A percentile compares a stretch with the other conserved stretches of the same genome.
Evolutionary conservation across 1,140 invertebrate genomes (phyloP).

Genomic region (Stenopsyche tienmushanensis): DNA sequence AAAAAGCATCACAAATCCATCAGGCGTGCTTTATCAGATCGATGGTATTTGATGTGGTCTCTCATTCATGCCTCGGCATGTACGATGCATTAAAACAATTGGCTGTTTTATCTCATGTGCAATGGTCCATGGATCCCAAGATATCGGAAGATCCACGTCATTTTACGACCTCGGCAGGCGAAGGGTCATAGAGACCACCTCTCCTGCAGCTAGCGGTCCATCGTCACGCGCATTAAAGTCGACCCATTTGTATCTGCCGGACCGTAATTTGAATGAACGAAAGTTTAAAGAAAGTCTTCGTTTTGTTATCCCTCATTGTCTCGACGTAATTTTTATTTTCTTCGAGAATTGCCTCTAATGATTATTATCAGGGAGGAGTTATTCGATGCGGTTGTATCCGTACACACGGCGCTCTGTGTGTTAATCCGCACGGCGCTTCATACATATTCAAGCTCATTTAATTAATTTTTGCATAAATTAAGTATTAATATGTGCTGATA

Average conservation of each 20-base stretch:
- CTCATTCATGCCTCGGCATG: neutral
- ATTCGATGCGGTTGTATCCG: no score
- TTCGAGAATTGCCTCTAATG: neutral
- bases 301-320: neutral
- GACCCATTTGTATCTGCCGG: constrained; percentile 4
- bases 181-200: neutral
- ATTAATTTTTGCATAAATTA: no score
- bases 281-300: neutral
- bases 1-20: no score
- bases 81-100: neutral
- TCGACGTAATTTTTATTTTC: neutral
- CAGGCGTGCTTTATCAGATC: no score
- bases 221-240: constrained; percentile 4
- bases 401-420: no score
- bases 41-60: no score
- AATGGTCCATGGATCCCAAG: neutral
- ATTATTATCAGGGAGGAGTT: no score
- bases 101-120: neutral
- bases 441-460: no score
- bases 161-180: no score
- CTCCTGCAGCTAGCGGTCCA: constrained; percentile 6
- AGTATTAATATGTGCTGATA: no score
- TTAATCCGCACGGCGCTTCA: no score
- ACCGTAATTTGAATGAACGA: constrained; percentile 1
- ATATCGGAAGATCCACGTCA: neutral